Percentiles rank a stretch among this genome's conserved stretches.
Conservation (phyloP, 2,888 invertebrate species). For the Panzeria rudis region DNA sequence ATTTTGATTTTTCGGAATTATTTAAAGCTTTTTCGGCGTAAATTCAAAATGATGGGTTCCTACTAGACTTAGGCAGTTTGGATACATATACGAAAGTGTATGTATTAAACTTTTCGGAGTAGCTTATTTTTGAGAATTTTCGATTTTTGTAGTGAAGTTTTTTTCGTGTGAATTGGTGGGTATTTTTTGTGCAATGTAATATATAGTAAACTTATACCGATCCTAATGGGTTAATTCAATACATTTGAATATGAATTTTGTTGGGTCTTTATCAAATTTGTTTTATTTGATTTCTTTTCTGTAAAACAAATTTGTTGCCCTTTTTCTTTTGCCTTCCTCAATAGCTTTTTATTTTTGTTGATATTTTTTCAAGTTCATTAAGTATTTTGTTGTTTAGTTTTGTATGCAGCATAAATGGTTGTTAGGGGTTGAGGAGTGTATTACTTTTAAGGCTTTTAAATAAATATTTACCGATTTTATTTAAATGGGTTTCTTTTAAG, state of each 20-base stretch:
- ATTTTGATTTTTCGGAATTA: too few relatives aligned
- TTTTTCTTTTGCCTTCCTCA: slow-evolving; percentile 43
- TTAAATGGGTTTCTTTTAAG: slow-evolving; percentile 49
- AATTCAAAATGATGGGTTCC: too few relatives aligned
- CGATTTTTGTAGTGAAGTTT: too few relatives aligned
- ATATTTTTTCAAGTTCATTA: slow-evolving; percentile 66
- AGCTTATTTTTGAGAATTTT: too few relatives aligned
- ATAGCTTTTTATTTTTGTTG: slow-evolving; percentile 42
- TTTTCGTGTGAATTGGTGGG: too few relatives aligned
- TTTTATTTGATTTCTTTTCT: slow-evolving; percentile 61
- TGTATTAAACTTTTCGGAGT: too few relatives aligned
- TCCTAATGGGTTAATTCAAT: slow-evolving; percentile 37
- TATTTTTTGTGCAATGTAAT: too few relatives aligned
- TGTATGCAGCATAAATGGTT: slow-evolving; percentile 1
- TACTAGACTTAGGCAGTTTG: too few relatives aligned
- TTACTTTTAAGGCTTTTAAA: slow-evolving; percentile 60
- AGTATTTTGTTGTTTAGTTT: slow-evolving; percentile 44
- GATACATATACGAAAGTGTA: too few relatives aligned
- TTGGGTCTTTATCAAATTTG: slow-evolving; percentile 63
- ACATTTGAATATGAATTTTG: slow-evolving; percentile 56
- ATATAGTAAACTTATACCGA: too few relatives aligned
- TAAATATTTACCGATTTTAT: slow-evolving; percentile 62
- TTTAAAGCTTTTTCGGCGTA: too few relatives aligned
- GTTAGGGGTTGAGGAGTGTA: slow-evolving; percentile 21
- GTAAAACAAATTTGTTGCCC: slow-evolving; percentile 62